Percentiles rank a stretch among this genome's conserved stretches.
These are phyloP conservation scores for Ambastaia sidthimunki DNA, from an alignment of 2,797 vertebrate species.

Conservation along the genomic window DNA sequence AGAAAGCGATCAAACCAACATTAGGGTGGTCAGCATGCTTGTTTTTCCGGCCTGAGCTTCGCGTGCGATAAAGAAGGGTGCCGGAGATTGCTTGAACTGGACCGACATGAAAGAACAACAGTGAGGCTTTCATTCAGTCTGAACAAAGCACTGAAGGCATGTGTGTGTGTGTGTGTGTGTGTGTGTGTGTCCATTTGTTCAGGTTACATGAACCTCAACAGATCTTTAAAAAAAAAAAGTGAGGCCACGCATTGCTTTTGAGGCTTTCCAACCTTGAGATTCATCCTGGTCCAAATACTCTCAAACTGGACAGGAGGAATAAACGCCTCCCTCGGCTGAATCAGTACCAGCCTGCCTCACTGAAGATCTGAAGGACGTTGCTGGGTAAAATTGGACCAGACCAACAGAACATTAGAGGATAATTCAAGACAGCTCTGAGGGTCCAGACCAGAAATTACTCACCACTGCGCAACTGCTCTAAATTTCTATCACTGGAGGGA, in stretches of 20 bases:
- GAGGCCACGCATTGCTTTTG: not conserved
- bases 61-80: slow-evolving; percentile 17
- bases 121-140: slow-evolving; percentile 52
- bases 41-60: slow-evolving; percentile 17
- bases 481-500: slow-evolving; percentile 18
- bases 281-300: slow-evolving; percentile 23
- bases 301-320: not conserved
- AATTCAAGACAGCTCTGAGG: slow-evolving; percentile 18
- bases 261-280: slow-evolving; percentile 1
- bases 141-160: slow-evolving; percentile 53
- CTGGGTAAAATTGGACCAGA: slow-evolving; percentile 16
- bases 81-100: slow-evolving; percentile 56
- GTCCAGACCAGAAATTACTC: slow-evolving; percentile 1
- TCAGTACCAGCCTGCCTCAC: slow-evolving; percentile 6
- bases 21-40: slow-evolving; percentile 37
- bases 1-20: slow-evolving; percentile 59
- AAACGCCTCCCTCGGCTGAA: slow-evolving; percentile 5
- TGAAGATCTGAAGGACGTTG: slow-evolving; percentile 3
- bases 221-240: slow-evolving; percentile 13
- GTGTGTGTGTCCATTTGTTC: slow-evolving; percentile 7
- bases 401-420: slow-evolving; percentile 22
- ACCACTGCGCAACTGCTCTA: not conserved
- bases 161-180: slow-evolving; percentile 5
- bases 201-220: slow-evolving; percentile 30
- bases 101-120: slow-evolving; percentile 56